Evolutionary conservation across 1,140 invertebrate genomes (phyloP), one percentile per base, ranked within the genome.

Genomic region (Bombus huntii): DNA sequence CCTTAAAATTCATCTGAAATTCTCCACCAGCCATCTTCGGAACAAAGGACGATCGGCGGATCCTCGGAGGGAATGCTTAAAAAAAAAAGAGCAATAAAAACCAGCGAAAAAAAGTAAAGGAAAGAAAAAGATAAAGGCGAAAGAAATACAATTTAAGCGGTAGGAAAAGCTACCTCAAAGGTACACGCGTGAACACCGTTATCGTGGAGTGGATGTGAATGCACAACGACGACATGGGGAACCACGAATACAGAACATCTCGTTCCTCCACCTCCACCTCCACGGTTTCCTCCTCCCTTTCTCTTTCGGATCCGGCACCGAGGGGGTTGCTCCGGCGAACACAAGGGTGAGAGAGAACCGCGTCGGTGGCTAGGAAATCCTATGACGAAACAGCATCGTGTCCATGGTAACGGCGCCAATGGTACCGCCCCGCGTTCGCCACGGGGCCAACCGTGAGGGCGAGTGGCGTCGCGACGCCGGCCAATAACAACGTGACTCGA

Each of bases 371-470:
- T 62, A 62, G 59, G 59, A 62, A 62, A 62, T 62, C 28, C 59
- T 62, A 62, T 62, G 59, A 62, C 59, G 59, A 62, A 66, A 34
- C 62, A 31, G 65, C 72, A 66, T n/a, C 80, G 92, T 93, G 87
- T 79, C 92, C 93, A 93, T 93, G 92, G 87, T 68, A 91, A 93
- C 92, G 89, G 12, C 18, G 37, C 22, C 1, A 6, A 25, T 34
- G 75, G 85, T 77, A 71, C 37, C 92, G 92, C 92, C 93, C 89
- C 71, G 81, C n/a, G 42, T 31, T 42, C 18, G 0, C 18, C n/a
- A 18, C 71, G 44, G 80, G 82, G 42, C 91, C 93, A 93, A 93
- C 91, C 93, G 89, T 72, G 72, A 57, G 82, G 81, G 72, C 87
- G 85, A 37, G 53, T 34, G 73, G 89, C 89, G 81, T 82, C 87